These are phyloP conservation scores for Mustela nigripes DNA, from an alignment of 2,113 vertebrate genomes.

Conservation along the genomic window DNA sequence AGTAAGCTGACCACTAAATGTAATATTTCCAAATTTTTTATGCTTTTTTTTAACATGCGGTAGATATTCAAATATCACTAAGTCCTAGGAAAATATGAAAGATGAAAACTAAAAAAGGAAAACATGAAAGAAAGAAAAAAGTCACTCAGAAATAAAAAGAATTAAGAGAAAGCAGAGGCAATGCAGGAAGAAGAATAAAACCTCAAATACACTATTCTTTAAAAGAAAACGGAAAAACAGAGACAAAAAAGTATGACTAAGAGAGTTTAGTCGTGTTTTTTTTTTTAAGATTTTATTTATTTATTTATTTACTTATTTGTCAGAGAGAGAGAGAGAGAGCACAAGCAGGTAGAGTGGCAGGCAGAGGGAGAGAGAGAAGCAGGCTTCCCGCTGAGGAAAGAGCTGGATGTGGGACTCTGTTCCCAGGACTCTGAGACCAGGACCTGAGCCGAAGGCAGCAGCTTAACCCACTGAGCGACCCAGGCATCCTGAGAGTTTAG, in stretches of 20 bases:
- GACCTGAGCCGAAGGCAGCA: too few species aligned
- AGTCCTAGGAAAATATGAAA: background rate
- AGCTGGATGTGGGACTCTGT: too few species aligned
- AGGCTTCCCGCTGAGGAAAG: too few species aligned
- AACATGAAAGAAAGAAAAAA: background rate
- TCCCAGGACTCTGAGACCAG: too few species aligned
- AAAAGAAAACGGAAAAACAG: background rate
- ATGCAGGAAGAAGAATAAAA: background rate
- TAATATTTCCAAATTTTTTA: background rate
- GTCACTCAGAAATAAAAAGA: background rate
- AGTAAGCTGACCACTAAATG: background rate
- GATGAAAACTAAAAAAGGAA: background rate
- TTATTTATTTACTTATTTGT: too few species aligned
- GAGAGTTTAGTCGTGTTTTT: background rate
- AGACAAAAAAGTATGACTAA: background rate
- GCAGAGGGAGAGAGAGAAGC: too few species aligned
- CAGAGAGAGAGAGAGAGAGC: too few species aligned
- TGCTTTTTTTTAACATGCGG: background rate
- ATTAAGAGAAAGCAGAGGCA: background rate
- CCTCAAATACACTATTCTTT: background rate
- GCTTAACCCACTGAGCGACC: too few species aligned
- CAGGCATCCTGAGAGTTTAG: background rate
- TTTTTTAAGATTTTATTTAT: too few species aligned
- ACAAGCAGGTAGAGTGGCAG: too few species aligned
- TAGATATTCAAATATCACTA: background rate